phyloP scores from a whole-genome alignment of 1,140 invertebrate species.

The Drosophila serrata region DNA sequence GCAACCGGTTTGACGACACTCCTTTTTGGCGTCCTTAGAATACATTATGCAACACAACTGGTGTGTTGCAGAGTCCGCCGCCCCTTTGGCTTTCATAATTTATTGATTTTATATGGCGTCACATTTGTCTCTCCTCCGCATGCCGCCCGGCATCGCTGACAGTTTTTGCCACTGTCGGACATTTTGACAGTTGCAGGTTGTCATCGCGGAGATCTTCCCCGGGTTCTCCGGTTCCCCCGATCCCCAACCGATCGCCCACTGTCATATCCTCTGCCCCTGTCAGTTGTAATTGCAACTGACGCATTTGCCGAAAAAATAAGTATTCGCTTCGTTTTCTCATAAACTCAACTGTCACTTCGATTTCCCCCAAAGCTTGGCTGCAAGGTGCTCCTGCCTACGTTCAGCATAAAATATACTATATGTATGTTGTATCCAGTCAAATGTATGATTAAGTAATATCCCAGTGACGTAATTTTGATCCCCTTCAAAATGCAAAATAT shows the following conservation, averaged over 20 bases:
- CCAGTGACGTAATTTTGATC: constrained; percentile 43
- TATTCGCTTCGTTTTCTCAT: constrained; percentile 43
- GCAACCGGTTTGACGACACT: constrained; percentile 64
- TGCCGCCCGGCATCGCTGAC: constrained; percentile 52
- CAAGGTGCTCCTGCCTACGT: constrained; percentile 58
- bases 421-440: constrained; percentile 21
- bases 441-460: constrained; percentile 77
- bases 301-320: constrained; percentile 77
- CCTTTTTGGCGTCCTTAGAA: constrained; percentile 70
- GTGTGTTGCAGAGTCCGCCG: constrained; percentile 1
- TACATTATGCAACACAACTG: constrained; percentile 72
- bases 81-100: constrained; percentile 69
- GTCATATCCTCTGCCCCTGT: constrained; percentile 48
- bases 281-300: constrained; percentile 81
- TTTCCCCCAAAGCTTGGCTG: constrained; percentile 61
- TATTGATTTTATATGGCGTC: constrained; percentile 84
- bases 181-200: constrained; percentile 82
- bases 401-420: not conserved
- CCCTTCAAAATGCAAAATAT: constrained; percentile 39
- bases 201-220: constrained; percentile 43
- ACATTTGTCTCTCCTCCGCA: constrained; percentile 74
- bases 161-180: constrained; percentile 77
- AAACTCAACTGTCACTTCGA: constrained; percentile 78
- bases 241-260: constrained; percentile 2
- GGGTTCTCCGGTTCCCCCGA: not conserved